phyloP scores from a whole-genome alignment of 2,888 invertebrate species.

The Falcaria lacertinaria region DNA sequence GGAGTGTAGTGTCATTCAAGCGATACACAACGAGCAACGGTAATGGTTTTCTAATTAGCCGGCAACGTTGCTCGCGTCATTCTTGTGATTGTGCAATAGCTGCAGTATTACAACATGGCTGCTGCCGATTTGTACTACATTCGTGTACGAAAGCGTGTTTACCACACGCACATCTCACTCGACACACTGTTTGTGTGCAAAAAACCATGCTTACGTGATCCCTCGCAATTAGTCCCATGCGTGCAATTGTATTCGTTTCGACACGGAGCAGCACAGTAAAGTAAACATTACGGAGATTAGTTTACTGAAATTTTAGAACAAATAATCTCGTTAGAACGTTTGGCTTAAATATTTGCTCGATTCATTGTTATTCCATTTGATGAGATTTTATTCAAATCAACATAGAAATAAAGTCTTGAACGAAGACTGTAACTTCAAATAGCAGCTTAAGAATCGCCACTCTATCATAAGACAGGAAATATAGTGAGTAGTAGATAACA shows the following conservation, averaged over 20 bases:
- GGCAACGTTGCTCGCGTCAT: slow-evolving; percentile 14
- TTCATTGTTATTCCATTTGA: too few species aligned
- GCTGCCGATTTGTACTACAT: slow-evolving; percentile 34
- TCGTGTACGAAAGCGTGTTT: slow-evolving; percentile 41
- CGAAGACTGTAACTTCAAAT: too few species aligned
- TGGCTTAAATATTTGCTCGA: too few species aligned
- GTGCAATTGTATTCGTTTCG: slow-evolving; percentile 57
- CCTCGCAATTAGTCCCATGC: slow-evolving; percentile 46
- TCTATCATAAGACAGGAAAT: too few species aligned
- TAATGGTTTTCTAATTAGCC: background rate
- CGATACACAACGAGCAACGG: background rate
- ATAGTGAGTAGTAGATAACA: too few species aligned
- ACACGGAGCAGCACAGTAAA: slow-evolving; percentile 47
- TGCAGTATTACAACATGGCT: slow-evolving; percentile 33
- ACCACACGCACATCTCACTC: slow-evolving; percentile 25
- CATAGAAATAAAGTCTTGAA: too few species aligned
- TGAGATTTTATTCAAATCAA: too few species aligned
- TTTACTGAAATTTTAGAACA: slow-evolving; percentile 13
- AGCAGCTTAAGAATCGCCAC: too few species aligned
- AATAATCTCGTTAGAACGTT: slow-evolving; percentile 30
- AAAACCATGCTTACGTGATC: slow-evolving; percentile 41
- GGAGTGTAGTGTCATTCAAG: background rate
- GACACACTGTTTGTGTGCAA: slow-evolving; percentile 3
- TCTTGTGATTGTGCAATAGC: slow-evolving; percentile 47
- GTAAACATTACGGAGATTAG: slow-evolving; percentile 42